These are phyloP conservation scores for Antheraea mylitta DNA, from an alignment of 1,140 invertebrate species.

Conservation along the genomic window DNA sequence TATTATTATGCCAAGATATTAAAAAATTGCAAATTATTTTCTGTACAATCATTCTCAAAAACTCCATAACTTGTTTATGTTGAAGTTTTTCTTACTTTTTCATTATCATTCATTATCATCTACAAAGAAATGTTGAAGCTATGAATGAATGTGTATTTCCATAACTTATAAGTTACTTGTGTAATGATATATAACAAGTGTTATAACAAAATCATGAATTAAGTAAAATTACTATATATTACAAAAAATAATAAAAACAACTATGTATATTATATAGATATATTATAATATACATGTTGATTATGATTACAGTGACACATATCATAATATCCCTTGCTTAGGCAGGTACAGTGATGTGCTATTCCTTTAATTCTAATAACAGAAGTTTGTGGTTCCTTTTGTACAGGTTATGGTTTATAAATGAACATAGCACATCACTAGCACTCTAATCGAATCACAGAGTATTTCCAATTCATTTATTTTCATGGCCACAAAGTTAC, in stretches of 20 bases:
- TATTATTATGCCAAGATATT: too few relatives aligned
- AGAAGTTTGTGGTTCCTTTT: background rate
- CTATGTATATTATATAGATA: background rate
- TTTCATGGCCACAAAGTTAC: background rate
- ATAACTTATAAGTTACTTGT: too few relatives aligned
- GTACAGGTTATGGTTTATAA: background rate
- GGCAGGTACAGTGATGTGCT: background rate
- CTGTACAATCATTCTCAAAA: too few relatives aligned
- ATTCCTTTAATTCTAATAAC: background rate
- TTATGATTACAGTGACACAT: background rate
- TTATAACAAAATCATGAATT: background rate
- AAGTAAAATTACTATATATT: background rate
- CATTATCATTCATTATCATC: too few relatives aligned
- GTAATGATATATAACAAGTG: background rate
- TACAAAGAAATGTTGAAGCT: too few relatives aligned
- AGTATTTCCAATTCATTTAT: conserved; percentile 10
- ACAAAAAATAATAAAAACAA: background rate
- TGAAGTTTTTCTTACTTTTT: too few relatives aligned
- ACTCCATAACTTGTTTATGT: too few relatives aligned
- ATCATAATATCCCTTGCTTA: background rate
- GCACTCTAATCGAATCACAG: conserved; percentile 13
- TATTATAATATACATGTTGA: background rate
- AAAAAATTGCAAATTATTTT: too few relatives aligned
- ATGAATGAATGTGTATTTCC: too few relatives aligned
- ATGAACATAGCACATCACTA: conserved; percentile 1